Base-by-base conservation (phyloP, 1,140 invertebrate species). In the Pomacea maculata region DNA sequence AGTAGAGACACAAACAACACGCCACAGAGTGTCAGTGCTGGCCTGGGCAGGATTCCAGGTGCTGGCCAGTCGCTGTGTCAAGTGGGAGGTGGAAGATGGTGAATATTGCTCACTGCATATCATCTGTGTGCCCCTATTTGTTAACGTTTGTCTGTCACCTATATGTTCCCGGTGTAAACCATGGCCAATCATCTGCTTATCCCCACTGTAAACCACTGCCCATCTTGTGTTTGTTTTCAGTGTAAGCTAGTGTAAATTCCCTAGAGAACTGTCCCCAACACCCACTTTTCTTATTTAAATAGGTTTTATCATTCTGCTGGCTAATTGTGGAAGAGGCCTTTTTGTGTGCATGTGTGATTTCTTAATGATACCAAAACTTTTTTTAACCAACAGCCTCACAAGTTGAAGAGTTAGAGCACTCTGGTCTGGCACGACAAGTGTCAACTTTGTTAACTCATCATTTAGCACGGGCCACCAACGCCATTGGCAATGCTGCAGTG, bases 11-110 rank as follows among this genome's bases (percentile, higher is more conserved):
- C 89, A 90, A 81, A 86, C 86, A 19, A 86, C 86, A 5, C 81
- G 87, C 72, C 89, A 91, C 82, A 87, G 86, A 75, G 89, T 92
- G 21, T 89, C 91, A 1, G 85, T 89, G 14, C 86, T 91, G 86
- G 91, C 91, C 0, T 92, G 91, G 91, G 90, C 89, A 21, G 91
- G 91, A 6, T 92, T 92, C 83, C 90, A 91, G 82, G 90, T 91
- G 29, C 83, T 92, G 19, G 89, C 91, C 29, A 91, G 89, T 76
- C 84, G 91, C 77, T 91, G 91, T 88, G 90, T 92, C 21, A 87
- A 86, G 78, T 92, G 91, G 91, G 90, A 92, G 75, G 85, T 86
- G 57, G 90, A 91, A 68, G 89, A 91, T 81, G 87, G 90, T 91
- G 75, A 85, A 87, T 45, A 45, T 45, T 45, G 25, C 25, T 25